Evolutionary conservation across 2,888 invertebrate genomes (phyloP).

Genomic region (Athetis lepigone): DNA sequence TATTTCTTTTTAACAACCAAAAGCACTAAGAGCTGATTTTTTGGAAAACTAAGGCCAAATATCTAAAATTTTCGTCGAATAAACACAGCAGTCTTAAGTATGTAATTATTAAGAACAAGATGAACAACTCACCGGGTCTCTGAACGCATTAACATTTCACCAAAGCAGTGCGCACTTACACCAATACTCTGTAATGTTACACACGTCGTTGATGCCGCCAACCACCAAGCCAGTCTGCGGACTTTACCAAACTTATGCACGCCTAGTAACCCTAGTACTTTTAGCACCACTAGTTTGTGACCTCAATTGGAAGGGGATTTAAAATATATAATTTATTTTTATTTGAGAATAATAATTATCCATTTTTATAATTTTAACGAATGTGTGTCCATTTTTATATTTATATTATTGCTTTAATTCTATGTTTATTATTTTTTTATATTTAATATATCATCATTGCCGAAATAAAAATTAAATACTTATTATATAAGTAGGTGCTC

Average conservation of each 20-base stretch:
- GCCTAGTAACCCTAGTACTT: conserved; percentile 85
- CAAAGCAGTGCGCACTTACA: conserved; percentile 90
- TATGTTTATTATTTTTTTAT: neutral
- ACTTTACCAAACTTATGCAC: conserved; percentile 88
- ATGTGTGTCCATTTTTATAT: neutral
- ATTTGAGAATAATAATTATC: neutral
- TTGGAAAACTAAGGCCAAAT: conserved; percentile 11
- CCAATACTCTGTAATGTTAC: conserved; percentile 85
- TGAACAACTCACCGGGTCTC: conserved; percentile 89
- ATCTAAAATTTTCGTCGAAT: conserved; percentile 34
- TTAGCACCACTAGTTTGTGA: conserved; percentile 79
- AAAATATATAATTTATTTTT: neutral
- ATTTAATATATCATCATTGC: too few species aligned
- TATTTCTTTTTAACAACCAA: neutral
- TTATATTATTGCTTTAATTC: neutral
- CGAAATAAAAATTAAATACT: neutral
- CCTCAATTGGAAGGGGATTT: conserved; percentile 71
- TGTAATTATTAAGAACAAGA: conserved; percentile 85
- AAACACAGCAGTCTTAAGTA: conserved; percentile 59
- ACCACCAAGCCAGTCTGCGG: conserved; percentile 89
- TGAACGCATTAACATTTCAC: conserved; percentile 90
- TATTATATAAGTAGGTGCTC: too few species aligned
- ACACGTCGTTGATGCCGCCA: conserved; percentile 86
- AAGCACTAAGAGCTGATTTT: conserved; percentile 15
- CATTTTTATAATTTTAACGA: neutral